These are phyloP conservation scores for Tetranychus piercei DNA, from an alignment of 2,888 invertebrate genomes.

Conservation along the genomic window DNA sequence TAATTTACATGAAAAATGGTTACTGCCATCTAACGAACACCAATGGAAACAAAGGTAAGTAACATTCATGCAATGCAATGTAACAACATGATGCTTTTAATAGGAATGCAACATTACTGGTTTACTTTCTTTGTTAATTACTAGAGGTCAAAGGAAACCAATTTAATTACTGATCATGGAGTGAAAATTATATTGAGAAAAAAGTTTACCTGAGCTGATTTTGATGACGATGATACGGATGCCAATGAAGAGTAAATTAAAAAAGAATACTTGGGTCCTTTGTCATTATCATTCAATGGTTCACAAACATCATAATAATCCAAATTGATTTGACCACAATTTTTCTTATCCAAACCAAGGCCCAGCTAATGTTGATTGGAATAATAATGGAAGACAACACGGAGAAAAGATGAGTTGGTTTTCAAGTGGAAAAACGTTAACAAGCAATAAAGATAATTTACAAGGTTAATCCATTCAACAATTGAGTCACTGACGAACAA, in stretches of 20 bases:
- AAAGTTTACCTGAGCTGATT: neutral
- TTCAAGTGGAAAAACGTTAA: neutral
- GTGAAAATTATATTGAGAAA: neutral
- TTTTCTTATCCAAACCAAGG: neutral
- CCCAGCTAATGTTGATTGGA: neutral
- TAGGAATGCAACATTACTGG: neutral
- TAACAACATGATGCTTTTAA: no score
- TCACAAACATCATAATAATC: constrained; percentile 1
- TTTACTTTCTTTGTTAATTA: neutral
- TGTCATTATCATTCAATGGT: neutral
- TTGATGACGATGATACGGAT: neutral
- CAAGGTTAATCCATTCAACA: no score
- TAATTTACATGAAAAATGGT: neutral
- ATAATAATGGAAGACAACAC: neutral
- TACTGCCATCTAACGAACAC: neutral
- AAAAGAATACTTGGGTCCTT: neutral
- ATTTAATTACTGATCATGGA: neutral
- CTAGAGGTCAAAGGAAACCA: no score
- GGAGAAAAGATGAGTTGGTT: neutral
- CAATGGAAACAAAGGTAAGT: neutral
- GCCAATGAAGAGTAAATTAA: neutral
- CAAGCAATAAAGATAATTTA: no score
- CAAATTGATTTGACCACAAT: neutral
- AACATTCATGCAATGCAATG: neutral
- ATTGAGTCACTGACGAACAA: no score